phyloP scores from a whole-genome alignment of 2,888 invertebrate genomes.

The Sminthurinus aureus region DNA sequence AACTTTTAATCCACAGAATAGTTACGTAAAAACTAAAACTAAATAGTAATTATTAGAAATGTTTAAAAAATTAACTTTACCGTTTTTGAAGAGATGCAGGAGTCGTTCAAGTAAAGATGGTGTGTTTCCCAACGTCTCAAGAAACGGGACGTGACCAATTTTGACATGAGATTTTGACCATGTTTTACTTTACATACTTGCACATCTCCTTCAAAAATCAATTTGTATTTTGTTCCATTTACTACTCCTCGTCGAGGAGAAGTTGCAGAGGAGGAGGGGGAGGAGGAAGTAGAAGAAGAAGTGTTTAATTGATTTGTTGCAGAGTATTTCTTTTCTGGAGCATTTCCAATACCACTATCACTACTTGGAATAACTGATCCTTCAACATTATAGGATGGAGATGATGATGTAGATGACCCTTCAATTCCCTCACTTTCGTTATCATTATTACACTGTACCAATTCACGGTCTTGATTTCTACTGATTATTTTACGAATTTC shows the following conservation, averaged over 20 bases:
- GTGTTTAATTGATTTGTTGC: not conserved
- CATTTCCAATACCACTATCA: not conserved
- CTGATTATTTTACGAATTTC: not conserved
- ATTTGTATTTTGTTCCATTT: conserved; percentile 72
- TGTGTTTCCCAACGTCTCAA: conserved; percentile 81
- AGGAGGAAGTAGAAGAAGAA: not conserved
- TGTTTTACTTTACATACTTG: conserved; percentile 80
- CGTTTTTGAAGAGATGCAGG: conserved; percentile 76
- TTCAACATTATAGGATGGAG: not conserved
- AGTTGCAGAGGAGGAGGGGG: not conserved
- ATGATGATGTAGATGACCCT: not conserved
- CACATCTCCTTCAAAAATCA: conserved; percentile 75
- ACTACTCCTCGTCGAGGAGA: not conserved
- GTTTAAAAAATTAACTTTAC: conserved; percentile 65
- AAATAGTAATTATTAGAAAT: not conserved
- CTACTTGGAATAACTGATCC: not conserved
- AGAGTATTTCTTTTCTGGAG: not conserved
- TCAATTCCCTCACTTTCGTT: not conserved
- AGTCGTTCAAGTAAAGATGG: conserved; percentile 73
- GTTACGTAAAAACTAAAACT: not conserved
- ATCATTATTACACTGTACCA: not conserved
- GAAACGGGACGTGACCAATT: conserved; percentile 79
- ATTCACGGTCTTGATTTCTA: not conserved
- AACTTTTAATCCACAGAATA: not conserved
- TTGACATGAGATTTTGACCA: conserved; percentile 78